Evolutionary conservation across 2,113 vertebrate genomes (phyloP).

Genomic region (Coryphaenoides rupestris): DNA sequence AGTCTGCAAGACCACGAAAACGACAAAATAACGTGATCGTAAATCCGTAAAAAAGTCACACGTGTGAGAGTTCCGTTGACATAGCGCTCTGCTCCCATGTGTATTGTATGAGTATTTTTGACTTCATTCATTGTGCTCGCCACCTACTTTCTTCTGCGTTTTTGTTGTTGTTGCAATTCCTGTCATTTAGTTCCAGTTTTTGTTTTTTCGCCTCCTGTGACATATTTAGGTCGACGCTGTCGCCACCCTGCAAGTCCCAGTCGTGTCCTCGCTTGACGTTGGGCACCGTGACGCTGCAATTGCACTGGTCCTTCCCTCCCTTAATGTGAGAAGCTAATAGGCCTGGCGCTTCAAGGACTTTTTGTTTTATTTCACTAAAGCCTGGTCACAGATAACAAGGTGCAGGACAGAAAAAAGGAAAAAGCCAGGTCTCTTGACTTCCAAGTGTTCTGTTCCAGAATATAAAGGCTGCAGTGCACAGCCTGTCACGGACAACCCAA

Average conservation of each 20-base stretch:
- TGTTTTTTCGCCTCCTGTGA: neutral
- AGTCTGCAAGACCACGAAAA: too few species aligned
- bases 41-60: too few species aligned
- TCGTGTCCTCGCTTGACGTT: neutral
- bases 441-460: slow-evolving; percentile 38
- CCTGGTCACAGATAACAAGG: slow-evolving; percentile 44
- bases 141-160: too few species aligned
- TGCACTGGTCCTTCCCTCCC: too few species aligned
- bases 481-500: slow-evolving; percentile 55
- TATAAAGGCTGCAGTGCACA: slow-evolving; percentile 44
- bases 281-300: neutral
- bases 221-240: neutral
- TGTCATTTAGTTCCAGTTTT: slow-evolving; percentile 4
- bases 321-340: too few species aligned
- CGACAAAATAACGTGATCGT: too few species aligned
- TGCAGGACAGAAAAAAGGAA: slow-evolving; percentile 35
- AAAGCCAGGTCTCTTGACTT: slow-evolving; percentile 9
- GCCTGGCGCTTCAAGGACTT: slow-evolving; percentile 1
- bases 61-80: too few species aligned
- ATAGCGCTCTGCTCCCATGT: too few species aligned
- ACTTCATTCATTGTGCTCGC: too few species aligned
- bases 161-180: neutral
- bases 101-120: too few species aligned
- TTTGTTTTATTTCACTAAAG: slow-evolving; percentile 27
- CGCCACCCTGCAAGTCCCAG: neutral